phyloP scores from a whole-genome alignment of 1,140 invertebrate species.

The Ruditapes philippinarum region DNA sequence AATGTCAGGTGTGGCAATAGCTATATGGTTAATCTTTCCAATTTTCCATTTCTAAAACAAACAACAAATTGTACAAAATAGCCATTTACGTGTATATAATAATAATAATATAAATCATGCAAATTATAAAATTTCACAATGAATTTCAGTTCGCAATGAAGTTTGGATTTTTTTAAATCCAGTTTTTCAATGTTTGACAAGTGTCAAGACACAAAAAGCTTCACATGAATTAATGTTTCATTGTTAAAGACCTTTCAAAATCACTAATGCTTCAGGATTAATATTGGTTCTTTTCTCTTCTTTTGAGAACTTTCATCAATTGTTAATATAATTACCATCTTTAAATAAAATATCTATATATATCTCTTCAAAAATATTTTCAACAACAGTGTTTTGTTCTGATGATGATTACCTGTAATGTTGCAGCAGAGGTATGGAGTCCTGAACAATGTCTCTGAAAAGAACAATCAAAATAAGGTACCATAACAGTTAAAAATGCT shows the following conservation, averaged over 20 bases:
- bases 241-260: no score
- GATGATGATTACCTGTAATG: slow-evolving; percentile 34
- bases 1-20: slow-evolving; percentile 89
- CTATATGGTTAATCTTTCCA: slow-evolving; percentile 90
- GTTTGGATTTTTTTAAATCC: not conserved
- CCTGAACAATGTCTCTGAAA: slow-evolving; percentile 5
- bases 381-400: no score
- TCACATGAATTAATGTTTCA: no score
- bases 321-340: not conserved
- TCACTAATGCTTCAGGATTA: no score
- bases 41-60: slow-evolving; percentile 84
- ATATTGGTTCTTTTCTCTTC: no score
- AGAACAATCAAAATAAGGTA: not conserved
- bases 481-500: not conserved
- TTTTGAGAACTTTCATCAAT: no score
- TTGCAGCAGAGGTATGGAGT: not conserved
- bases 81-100: not conserved
- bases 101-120: not conserved
- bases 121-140: not conserved
- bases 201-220: no score
- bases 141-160: not conserved
- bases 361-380: no score
- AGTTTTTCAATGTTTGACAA: not conserved
- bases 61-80: not conserved
- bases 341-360: not conserved